A percentile compares a stretch with the other conserved stretches of the same genome.
Evolutionary conservation across 2,113 vertebrate genomes (phyloP).

Genomic region (Hippocampus zosterae): DNA sequence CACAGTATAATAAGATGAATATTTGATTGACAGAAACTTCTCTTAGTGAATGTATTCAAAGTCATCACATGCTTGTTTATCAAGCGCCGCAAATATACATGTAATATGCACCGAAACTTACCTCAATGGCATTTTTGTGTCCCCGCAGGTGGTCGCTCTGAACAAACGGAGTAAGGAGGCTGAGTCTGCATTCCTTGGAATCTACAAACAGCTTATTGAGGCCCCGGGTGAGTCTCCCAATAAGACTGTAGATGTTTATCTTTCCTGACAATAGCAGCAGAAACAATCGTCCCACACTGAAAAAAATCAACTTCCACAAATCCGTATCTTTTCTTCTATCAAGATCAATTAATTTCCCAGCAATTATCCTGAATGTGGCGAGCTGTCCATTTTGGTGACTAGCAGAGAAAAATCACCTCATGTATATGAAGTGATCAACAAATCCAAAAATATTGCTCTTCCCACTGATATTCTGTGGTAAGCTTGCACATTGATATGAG

Average conservation of each 20-base stretch:
- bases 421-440: slow-evolving; percentile 15
- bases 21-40: neutral
- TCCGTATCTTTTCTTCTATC: slow-evolving; percentile 14
- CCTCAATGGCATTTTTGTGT: slow-evolving; percentile 43
- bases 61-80: slow-evolving; percentile 6
- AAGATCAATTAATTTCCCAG: slow-evolving; percentile 22
- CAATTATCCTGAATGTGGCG: slow-evolving; percentile 3
- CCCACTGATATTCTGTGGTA: slow-evolving; percentile 22
- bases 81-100: neutral
- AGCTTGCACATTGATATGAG: slow-evolving; percentile 37
- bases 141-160: slow-evolving; percentile 90
- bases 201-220: slow-evolving; percentile 93
- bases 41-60: slow-evolving; percentile 17
- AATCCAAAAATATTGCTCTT: slow-evolving; percentile 29
- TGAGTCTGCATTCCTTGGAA: slow-evolving; percentile 91
- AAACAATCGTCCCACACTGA: slow-evolving; percentile 12
- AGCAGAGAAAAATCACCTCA: slow-evolving; percentile 11
- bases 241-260: slow-evolving; percentile 38
- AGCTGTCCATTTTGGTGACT: neutral
- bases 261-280: slow-evolving; percentile 30
- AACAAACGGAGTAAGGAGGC: slow-evolving; percentile 96
- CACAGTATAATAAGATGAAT: neutral
- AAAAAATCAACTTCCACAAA: slow-evolving; percentile 16
- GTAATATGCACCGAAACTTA: slow-evolving; percentile 23
- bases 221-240: slow-evolving; percentile 87